These are phyloP conservation scores for Brachyistius frenatus DNA, from an alignment of 2,113 vertebrate species.

Conservation along the genomic window DNA sequence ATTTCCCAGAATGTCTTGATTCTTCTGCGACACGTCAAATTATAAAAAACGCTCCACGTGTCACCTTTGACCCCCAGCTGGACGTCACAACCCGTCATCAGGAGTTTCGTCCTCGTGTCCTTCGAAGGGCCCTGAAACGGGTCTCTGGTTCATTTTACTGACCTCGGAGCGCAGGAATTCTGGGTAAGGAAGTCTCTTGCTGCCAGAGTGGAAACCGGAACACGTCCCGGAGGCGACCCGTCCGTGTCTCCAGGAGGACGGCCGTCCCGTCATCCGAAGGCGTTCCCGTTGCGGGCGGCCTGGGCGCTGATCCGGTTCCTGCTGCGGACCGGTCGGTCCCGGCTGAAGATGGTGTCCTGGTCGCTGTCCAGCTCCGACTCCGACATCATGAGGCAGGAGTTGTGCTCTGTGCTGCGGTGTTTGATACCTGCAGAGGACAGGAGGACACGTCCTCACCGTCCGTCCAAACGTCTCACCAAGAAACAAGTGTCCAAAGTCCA, in stretches of 20 bases:
- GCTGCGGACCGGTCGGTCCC: slow-evolving; percentile 83
- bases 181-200: slow-evolving; percentile 16
- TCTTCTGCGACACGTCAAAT: background rate
- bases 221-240: too few species aligned
- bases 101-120: background rate
- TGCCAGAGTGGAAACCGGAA: background rate
- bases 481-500: too few species aligned
- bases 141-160: background rate
- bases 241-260: background rate
- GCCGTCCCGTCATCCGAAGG: slow-evolving; percentile 73
- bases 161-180: slow-evolving; percentile 1
- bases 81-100: background rate
- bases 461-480: too few species aligned
- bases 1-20: too few species aligned
- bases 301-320: slow-evolving; percentile 77
- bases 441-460: too few species aligned
- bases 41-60: background rate
- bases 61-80: too few species aligned
- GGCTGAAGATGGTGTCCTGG: slow-evolving; percentile 91
- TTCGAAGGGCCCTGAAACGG: background rate
- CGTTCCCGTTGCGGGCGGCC: slow-evolving; percentile 83
- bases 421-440: slow-evolving; percentile 85
- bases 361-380: slow-evolving; percentile 95
- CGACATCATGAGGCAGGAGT: slow-evolving; percentile 94
- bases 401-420: slow-evolving; percentile 93